Percentiles rank a stretch among this genome's conserved stretches.
These are phyloP conservation scores for Ischnus inquisitorius DNA, from an alignment of 2,888 invertebrate genomes.

Conservation along the genomic window DNA sequence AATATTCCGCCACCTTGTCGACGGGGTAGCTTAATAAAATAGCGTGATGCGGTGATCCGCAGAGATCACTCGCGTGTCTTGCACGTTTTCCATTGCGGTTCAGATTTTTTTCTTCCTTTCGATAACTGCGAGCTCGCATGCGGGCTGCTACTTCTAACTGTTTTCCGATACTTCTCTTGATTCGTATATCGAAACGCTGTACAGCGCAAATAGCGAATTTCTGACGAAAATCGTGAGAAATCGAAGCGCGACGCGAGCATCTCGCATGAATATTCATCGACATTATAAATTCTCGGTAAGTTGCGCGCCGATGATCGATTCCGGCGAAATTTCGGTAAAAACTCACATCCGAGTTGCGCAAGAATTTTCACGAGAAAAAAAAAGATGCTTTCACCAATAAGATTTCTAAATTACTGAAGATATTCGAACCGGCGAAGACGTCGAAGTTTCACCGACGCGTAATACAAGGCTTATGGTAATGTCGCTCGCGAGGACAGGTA, in stretches of 20 bases:
- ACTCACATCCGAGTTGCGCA: conserved; percentile 45
- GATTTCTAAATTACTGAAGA: conserved; percentile 50
- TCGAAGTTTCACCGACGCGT: not conserved
- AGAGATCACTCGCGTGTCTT: not conserved
- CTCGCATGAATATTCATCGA: not conserved
- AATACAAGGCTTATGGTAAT: conserved; percentile 7
- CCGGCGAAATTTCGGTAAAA: conserved; percentile 31
- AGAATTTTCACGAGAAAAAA: conserved; percentile 41
- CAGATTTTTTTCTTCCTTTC: not conserved
- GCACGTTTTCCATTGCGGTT: not conserved
- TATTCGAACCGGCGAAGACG: conserved; percentile 1
- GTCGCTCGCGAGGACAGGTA: not conserved
- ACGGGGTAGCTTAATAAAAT: not conserved
- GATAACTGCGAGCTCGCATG: not conserved
- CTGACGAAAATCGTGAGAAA: not conserved
- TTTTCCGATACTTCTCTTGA: not conserved
- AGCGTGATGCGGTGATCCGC: not conserved
- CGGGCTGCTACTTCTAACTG: not conserved
- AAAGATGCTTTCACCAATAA: conserved; percentile 56
- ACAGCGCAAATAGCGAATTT: not conserved
- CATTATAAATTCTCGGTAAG: conserved; percentile 7
- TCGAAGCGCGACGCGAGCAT: not conserved
- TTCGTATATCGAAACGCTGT: not conserved
- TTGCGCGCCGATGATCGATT: conserved; percentile 10
- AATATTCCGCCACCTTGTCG: too few relatives aligned